Conservation (phyloP, 2,888 invertebrate species). For the Archips crataeganus region DNA sequence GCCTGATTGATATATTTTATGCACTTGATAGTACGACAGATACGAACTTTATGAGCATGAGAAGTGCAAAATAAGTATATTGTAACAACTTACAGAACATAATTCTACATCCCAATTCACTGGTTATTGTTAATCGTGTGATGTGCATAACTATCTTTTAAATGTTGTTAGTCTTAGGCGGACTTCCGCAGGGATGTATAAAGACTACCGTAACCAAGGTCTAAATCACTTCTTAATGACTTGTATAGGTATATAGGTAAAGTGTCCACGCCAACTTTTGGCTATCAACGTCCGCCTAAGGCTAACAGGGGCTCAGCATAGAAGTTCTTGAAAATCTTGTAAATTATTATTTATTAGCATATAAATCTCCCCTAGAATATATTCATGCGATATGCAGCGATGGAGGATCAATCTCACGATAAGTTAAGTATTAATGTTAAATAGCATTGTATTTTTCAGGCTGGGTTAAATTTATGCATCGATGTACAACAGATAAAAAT, state of each 20-base stretch:
- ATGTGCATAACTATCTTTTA: not conserved
- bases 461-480: not conserved
- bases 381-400: constrained; percentile 19
- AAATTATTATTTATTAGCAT: not conserved
- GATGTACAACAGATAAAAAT: not conserved
- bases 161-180: not conserved
- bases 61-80: no score
- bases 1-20: no score
- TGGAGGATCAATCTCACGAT: constrained; percentile 6
- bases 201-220: not conserved
- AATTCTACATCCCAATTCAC: not conserved
- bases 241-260: not conserved
- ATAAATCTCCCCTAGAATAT: not conserved
- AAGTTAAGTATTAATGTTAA: not conserved
- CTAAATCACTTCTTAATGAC: not conserved
- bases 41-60: no score
- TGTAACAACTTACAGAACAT: not conserved
- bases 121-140: not conserved
- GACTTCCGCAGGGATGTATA: not conserved
- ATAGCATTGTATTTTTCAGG: no score
- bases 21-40: no score
- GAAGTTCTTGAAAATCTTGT: not conserved
- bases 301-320: not conserved
- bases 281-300: not conserved
- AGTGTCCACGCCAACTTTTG: not conserved